Conservation (phyloP, 2,797 vertebrate genomes). For the Spondyliosoma cantharus region DNA sequence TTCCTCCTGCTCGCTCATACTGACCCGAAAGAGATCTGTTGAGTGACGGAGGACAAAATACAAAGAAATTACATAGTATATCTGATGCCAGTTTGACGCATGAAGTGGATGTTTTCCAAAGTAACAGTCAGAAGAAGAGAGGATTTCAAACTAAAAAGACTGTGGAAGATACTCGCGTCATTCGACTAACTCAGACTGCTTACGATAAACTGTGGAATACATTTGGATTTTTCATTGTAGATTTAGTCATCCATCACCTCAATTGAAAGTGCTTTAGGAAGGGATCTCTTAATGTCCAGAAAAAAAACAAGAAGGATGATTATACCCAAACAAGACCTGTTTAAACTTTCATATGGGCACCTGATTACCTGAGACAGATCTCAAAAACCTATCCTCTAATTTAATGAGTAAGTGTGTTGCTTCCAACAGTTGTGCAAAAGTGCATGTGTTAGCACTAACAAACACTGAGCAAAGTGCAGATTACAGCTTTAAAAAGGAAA, state of each 20-base stretch:
- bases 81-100: background rate
- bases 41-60: background rate
- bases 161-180: background rate
- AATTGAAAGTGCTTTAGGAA: background rate
- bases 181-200: background rate
- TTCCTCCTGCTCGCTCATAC: background rate
- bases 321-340: background rate
- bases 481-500: conserved; percentile 56
- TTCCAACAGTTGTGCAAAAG: conserved; percentile 24
- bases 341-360: background rate
- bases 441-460: conserved; percentile 42
- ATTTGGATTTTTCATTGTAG: background rate
- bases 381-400: background rate
- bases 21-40: background rate
- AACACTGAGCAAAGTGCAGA: conserved; percentile 74
- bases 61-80: background rate
- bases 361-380: background rate
- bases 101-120: background rate
- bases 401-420: background rate
- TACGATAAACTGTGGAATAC: background rate
- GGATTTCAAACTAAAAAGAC: background rate
- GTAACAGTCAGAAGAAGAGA: background rate
- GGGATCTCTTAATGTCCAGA: background rate
- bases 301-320: background rate
- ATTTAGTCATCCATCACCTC: background rate